These are phyloP conservation scores for Ganaspis sp. DNA, from an alignment of 1,140 invertebrate species.

Conservation along the genomic window DNA sequence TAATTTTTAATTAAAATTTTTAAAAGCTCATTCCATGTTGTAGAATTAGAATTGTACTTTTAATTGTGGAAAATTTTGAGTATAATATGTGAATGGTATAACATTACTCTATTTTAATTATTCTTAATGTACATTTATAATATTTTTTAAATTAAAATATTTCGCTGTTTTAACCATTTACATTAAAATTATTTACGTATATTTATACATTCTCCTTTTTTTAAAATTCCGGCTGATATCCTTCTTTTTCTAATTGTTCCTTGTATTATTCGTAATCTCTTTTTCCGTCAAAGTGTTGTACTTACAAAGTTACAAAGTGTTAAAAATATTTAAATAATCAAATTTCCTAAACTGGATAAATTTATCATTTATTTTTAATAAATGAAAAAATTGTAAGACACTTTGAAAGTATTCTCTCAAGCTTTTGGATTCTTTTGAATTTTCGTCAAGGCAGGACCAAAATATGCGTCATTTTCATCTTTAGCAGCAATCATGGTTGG, in stretches of 20 bases:
- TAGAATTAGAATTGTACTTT: too few species aligned
- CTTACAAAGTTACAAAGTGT: too few species aligned
- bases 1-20: background rate
- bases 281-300: slow-evolving; percentile 94
- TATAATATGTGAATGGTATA: background rate
- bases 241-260: slow-evolving; percentile 89
- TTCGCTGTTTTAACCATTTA: background rate
- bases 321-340: slow-evolving; percentile 76
- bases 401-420: slow-evolving; percentile 79
- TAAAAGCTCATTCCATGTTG: too few species aligned
- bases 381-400: background rate
- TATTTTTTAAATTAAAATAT: background rate
- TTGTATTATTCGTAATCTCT: slow-evolving; percentile 92
- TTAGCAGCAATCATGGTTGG: too few species aligned
- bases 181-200: too few species aligned
- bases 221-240: slow-evolving; percentile 82
- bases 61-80: background rate
- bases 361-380: background rate
- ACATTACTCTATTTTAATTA: background rate
- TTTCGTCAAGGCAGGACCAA: slow-evolving; percentile 91
- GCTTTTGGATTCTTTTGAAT: slow-evolving; percentile 82
- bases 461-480: too few species aligned
- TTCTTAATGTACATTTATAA: background rate
- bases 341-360: background rate
- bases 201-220: slow-evolving; percentile 41